Evolutionary conservation across 2,113 vertebrate genomes (phyloP), one percentile per base, ranked within the genome.

Genomic region (Falcunculus frontatus): DNA sequence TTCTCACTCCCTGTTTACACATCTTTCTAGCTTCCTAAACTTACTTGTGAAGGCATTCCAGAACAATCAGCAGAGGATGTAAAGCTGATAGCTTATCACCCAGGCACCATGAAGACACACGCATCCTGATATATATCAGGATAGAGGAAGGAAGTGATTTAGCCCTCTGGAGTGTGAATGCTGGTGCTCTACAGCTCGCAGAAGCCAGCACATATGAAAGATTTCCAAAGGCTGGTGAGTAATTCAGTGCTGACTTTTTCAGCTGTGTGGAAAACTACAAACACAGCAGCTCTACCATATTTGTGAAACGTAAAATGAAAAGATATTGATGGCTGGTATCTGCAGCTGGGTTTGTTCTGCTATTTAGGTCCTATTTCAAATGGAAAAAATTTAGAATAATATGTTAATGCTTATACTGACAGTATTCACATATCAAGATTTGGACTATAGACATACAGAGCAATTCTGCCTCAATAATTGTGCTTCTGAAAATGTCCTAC

Each of bases 251-350:
- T 62, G 92, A 92, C 70, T 93, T 93, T 84, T 87, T 95, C 87
- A 95, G 93, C 93, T 94, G 82, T 9, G 29, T 69, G 78, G 88
- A 96, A 97, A 97, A 94, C 65, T 96, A 94, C 95, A 96, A 93
- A 90, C 85, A 95, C 93, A 96, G 95, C 95, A 95, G 87, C 93
- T 93, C 90, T 96, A 46, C 84, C 91, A 81, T 95, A 68, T 87
- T 93, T 69, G 75, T 89, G 73, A 90, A 90, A 90, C 0, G 2
- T 63, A 84, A 87, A 97, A 93, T 92, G 82, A 91, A 95, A 95
- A 85, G 15, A 91, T 86, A 86, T 63, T 96, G 87, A 93, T 63
- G 78, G 63, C 59, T 96, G 74, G 16, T 91, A 74, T 87, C 85
- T 93, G 93, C 93, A 96, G 93, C 93, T 96, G 95, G 77, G 78